A percentile compares a stretch with the other conserved stretches of the same genome.
These are phyloP conservation scores for Leucozona laternaria DNA, from an alignment of 2,888 invertebrate species.

Conservation along the genomic window DNA sequence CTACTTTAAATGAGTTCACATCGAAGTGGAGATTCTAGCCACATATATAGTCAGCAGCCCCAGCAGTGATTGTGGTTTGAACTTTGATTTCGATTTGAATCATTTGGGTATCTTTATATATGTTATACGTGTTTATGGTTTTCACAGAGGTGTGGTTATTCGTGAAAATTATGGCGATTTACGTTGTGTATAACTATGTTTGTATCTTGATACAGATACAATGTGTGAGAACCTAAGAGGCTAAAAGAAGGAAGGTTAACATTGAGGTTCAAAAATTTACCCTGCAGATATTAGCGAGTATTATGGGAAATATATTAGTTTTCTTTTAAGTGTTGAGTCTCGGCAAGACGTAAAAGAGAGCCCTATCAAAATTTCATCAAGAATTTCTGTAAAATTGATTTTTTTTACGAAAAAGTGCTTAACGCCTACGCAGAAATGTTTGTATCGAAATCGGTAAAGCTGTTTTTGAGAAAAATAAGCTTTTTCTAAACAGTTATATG, in stretches of 20 bases:
- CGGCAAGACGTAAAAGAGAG: too few species aligned
- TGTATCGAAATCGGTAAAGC: too few species aligned
- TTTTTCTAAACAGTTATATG: too few species aligned
- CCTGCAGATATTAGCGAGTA: not conserved
- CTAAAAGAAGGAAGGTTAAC: not conserved
- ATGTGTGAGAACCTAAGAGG: not conserved
- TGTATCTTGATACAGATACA: not conserved
- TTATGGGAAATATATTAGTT: not conserved
- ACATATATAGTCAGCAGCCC: not conserved
- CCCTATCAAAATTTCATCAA: too few species aligned
- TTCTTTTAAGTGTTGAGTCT: too few species aligned
- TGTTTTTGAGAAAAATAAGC: too few species aligned
- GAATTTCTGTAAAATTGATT: too few species aligned
- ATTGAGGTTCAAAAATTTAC: not conserved
- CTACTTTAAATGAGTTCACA: conserved; percentile 54
- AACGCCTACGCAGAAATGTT: too few species aligned
- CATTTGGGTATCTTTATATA: conserved; percentile 5
- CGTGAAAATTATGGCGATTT: conserved; percentile 41
- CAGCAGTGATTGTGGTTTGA: conserved; percentile 30
- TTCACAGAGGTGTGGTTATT: conserved; percentile 54
- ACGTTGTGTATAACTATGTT: conserved; percentile 18
- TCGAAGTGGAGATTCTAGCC: conserved; percentile 5
- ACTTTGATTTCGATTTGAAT: conserved; percentile 57
- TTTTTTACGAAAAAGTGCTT: too few species aligned
- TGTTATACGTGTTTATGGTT: conserved; percentile 3